Conservation (phyloP, 2,797 vertebrate genomes). For the Chiloscyllium punctatum region DNA sequence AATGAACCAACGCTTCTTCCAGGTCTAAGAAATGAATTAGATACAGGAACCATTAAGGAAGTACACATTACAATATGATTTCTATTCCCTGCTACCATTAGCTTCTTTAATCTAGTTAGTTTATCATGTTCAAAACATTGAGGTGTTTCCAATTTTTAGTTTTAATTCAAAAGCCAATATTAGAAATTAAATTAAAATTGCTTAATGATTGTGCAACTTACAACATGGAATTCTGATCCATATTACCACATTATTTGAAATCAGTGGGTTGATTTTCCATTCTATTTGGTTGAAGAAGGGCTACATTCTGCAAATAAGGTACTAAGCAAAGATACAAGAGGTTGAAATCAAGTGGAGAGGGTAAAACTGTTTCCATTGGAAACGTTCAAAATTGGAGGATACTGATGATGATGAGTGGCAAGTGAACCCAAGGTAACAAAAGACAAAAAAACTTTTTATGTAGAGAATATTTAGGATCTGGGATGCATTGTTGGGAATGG, state of each 20-base stretch:
- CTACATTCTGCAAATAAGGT: neutral
- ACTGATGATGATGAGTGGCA: no score
- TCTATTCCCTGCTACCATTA: neutral
- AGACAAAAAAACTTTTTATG: no score
- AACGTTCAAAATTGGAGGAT: no score
- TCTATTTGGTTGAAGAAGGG: neutral
- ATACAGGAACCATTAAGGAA: neutral
- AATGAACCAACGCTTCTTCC: constrained; percentile 98
- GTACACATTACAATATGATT: neutral
- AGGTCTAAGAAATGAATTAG: constrained; percentile 64
- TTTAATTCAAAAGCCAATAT: neutral
- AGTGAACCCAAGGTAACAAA: no score
- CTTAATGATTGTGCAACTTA: neutral
- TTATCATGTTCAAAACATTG: neutral
- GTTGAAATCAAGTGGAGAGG: no score
- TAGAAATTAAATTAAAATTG: neutral
- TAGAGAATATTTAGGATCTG: no score
- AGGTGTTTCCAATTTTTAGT: neutral
- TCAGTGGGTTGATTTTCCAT: neutral
- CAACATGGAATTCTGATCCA: neutral
- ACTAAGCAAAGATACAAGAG: neutral
- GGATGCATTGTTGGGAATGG: no score
- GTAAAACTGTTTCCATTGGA: no score
- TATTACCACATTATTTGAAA: neutral
- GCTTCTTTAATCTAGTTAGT: neutral